Conservation (phyloP, 1,140 invertebrate genomes). For the Cecropterus lyciades region DNA sequence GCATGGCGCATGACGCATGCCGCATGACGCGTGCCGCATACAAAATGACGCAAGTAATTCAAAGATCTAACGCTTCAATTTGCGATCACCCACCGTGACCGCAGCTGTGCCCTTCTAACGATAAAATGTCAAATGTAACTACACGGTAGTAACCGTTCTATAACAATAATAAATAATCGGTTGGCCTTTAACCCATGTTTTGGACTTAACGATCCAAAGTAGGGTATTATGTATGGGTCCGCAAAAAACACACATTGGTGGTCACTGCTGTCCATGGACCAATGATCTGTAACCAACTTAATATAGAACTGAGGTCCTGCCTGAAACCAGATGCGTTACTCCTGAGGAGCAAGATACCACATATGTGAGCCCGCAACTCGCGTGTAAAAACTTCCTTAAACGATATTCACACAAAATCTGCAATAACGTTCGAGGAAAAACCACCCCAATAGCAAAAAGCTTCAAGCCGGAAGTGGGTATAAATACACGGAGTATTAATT, state of each 20-base stretch:
- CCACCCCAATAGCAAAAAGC: conserved; percentile 17
- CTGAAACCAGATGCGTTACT: too few relatives aligned
- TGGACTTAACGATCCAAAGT: too few relatives aligned
- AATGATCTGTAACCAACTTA: too few relatives aligned
- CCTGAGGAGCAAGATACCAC: too few relatives aligned
- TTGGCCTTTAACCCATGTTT: not conserved
- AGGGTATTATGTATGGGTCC: too few relatives aligned
- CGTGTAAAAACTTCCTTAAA: not conserved
- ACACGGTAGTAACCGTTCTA: conserved; percentile 18
- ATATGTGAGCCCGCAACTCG: too few relatives aligned
- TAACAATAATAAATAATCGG: too few relatives aligned
- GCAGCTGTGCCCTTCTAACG: conserved; percentile 33
- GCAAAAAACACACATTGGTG: too few relatives aligned
- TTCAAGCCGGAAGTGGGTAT: conserved; percentile 19
- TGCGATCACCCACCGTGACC: conserved; percentile 35
- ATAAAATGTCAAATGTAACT: conserved; percentile 40
- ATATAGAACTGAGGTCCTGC: too few relatives aligned
- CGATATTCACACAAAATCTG: conserved; percentile 1
- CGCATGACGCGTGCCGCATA: not conserved
- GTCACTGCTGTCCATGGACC: too few relatives aligned
- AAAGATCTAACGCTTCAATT: conserved; percentile 18
- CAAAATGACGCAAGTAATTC: not conserved
- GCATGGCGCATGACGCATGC: not conserved
- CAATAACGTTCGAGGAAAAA: conserved; percentile 26
- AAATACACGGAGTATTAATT: conserved; percentile 47